Evolutionary conservation across 2,888 invertebrate genomes (phyloP).

Genomic region (Pilophorus perplexus): DNA sequence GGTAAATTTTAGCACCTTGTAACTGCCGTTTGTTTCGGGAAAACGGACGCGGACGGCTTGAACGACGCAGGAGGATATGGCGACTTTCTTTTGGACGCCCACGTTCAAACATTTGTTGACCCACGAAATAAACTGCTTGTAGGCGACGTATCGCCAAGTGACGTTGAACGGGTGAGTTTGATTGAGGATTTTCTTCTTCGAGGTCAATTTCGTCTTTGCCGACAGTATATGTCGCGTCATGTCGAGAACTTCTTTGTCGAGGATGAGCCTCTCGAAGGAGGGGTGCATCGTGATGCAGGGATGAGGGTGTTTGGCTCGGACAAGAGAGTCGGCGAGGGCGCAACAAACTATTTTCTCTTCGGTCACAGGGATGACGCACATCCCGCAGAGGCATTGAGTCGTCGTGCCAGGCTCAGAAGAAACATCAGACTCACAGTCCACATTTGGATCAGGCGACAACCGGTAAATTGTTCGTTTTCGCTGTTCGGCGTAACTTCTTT

Average conservation of each 20-base stretch:
- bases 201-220: not conserved
- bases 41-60: not conserved
- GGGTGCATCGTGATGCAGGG: not conserved
- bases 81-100: not conserved
- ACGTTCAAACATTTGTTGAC: not conserved
- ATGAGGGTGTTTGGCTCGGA: no score
- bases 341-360: no score
- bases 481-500: no score
- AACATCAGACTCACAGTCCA: no score
- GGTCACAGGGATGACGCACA: no score
- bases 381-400: no score
- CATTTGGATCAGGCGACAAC: no score
- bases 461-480: no score
- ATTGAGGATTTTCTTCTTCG: not conserved
- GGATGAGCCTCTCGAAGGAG: not conserved
- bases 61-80: conserved; percentile 15
- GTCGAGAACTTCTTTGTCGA: not conserved
- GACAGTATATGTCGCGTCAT: not conserved
- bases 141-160: conserved; percentile 13
- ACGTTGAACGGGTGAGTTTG: not conserved
- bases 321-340: no score
- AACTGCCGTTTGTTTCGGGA: not conserved
- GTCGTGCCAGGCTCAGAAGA: no score
- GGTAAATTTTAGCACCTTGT: conserved; percentile 2
- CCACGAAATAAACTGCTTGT: conserved; percentile 27